phyloP scores from a whole-genome alignment of 2,888 invertebrate genomes.

The Drosophila atroscutellata region DNA sequence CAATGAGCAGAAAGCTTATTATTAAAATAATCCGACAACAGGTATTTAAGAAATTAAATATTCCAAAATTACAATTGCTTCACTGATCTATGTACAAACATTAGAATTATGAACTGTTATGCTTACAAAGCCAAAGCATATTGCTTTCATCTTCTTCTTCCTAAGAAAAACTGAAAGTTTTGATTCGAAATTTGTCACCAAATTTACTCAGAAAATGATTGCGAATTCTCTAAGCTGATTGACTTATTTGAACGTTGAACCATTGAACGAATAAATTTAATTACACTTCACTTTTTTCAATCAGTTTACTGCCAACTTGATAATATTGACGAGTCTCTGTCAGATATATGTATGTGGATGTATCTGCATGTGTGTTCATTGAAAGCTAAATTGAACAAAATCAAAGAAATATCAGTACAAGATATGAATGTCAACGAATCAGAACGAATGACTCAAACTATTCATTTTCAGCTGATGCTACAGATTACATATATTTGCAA shows the following conservation, averaged over 20 bases:
- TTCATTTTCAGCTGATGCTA: slow-evolving; percentile 21
- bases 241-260: not conserved
- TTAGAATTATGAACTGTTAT: not conserved
- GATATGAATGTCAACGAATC: not conserved
- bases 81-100: not conserved
- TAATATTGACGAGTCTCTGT: not conserved
- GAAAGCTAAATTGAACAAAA: not conserved
- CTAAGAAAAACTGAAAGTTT: not conserved
- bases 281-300: not conserved
- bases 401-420: not conserved
- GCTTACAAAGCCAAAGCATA: not conserved
- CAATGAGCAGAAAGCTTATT: not conserved
- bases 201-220: not conserved
- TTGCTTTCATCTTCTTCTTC: not conserved
- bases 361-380: not conserved
- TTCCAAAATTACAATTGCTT: not conserved
- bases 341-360: not conserved
- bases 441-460: slow-evolving; percentile 12
- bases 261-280: not conserved
- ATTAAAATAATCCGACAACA: not conserved
- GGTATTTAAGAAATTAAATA: not conserved
- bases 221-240: not conserved
- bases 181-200: not conserved
- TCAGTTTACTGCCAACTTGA: not conserved
- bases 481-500: slow-evolving; percentile 30